Conservation (phyloP, 2,797 vertebrate species). For the Buphagus erythrorhynchus region DNA sequence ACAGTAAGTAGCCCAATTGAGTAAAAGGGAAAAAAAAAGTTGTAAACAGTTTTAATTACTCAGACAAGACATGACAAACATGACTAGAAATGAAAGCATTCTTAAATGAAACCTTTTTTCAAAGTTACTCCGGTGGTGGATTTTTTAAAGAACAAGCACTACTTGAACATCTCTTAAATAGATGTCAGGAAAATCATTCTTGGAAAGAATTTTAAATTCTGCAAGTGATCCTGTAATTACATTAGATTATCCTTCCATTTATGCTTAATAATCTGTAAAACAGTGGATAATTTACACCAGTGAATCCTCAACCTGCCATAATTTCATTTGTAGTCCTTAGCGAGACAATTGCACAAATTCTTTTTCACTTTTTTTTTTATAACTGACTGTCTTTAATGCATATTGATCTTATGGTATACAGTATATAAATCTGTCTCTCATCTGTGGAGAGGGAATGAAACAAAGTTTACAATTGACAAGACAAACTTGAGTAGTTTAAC, state of each 20-base stretch:
- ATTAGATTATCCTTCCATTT: constrained; percentile 28
- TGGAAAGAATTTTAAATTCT: constrained; percentile 10
- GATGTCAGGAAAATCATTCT: background rate
- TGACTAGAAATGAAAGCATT: background rate
- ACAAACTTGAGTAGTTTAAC: constrained; percentile 40
- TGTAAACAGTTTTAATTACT: background rate
- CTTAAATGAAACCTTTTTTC: background rate
- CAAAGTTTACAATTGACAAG: constrained; percentile 35
- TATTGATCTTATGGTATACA: constrained; percentile 47
- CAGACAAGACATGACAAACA: background rate
- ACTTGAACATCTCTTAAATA: background rate
- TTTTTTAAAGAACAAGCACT: background rate
- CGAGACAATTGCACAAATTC: background rate
- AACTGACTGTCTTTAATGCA: constrained; percentile 8
- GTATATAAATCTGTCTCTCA: constrained; percentile 51
- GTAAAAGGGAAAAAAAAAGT: background rate
- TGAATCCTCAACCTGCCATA: constrained; percentile 14
- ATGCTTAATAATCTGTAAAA: constrained; percentile 48
- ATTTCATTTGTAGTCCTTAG: constrained; percentile 26
- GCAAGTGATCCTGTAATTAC: background rate
- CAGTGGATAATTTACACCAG: constrained; percentile 41
- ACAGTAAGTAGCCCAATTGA: background rate
- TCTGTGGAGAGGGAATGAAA: background rate
- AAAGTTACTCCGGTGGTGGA: background rate
- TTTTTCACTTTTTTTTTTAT: constrained; percentile 9